Evolutionary conservation across 2,113 vertebrate genomes (phyloP).

Genomic region (Dryoscopus gambensis): DNA sequence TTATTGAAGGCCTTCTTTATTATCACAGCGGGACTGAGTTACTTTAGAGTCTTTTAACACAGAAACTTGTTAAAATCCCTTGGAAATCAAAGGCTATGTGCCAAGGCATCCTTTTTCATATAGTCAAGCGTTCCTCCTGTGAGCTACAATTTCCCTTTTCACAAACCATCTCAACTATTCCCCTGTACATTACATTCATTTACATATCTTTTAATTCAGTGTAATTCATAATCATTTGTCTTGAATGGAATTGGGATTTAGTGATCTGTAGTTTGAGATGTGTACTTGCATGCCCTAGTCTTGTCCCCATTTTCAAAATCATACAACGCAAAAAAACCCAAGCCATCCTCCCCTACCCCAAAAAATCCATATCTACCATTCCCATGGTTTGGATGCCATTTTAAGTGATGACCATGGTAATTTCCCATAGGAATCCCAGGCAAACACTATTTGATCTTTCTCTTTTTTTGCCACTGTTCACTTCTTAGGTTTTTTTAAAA

Average conservation of each 20-base stretch:
- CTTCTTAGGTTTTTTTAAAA: accelerated
- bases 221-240: neutral
- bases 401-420: neutral
- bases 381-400: neutral
- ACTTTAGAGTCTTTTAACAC: neutral
- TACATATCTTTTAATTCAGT: neutral
- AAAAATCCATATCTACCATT: neutral
- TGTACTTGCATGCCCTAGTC: neutral
- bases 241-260: neutral
- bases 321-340: neutral
- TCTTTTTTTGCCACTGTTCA: neutral
- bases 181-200: neutral
- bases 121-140: neutral
- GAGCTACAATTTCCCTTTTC: neutral
- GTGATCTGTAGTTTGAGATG: neutral
- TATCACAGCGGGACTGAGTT: neutral
- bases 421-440: neutral
- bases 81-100: neutral
- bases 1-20: neutral
- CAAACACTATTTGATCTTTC: neutral
- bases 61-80: neutral
- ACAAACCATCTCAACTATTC: neutral
- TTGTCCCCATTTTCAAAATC: neutral
- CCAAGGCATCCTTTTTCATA: neutral
- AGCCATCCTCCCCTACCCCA: neutral